Percentiles rank a stretch among this genome's conserved stretches.
phyloP scores from a whole-genome alignment of 2,888 invertebrate species.

The Apodemia mormo region DNA sequence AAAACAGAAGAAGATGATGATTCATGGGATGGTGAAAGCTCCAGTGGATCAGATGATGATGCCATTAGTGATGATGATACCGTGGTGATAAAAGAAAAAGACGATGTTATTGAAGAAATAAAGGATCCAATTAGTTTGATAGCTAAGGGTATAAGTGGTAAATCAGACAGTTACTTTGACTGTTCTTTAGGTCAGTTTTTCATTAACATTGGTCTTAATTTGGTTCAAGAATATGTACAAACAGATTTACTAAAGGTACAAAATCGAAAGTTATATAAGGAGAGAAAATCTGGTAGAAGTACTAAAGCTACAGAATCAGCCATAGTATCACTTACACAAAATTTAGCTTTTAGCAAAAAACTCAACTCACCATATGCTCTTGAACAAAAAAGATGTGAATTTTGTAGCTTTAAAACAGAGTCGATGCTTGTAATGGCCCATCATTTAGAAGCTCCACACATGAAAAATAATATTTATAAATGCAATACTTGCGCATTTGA shows the following conservation, averaged over 20 bases:
- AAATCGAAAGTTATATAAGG: constrained; percentile 91
- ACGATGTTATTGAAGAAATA: constrained; percentile 76
- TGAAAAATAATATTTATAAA: constrained; percentile 92
- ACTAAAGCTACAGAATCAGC: constrained; percentile 89
- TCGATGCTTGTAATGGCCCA: constrained; percentile 93
- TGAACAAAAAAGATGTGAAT: constrained; percentile 91
- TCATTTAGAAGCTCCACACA: constrained; percentile 95
- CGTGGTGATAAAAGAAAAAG: constrained; percentile 81
- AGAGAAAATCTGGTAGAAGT: constrained; percentile 82
- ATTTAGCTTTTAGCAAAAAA: constrained; percentile 93
- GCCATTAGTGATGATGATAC: constrained; percentile 69
- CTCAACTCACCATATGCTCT: constrained; percentile 92
- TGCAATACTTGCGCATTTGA: constrained; percentile 94
- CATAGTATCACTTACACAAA: constrained; percentile 92
- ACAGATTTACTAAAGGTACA: constrained; percentile 94
- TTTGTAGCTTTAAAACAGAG: constrained; percentile 96
- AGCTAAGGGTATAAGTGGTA: constrained; percentile 71
- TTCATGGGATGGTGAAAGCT: constrained; percentile 83
- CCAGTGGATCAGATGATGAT: constrained; percentile 78
- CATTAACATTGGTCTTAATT: constrained; percentile 94
- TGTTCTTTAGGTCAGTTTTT: constrained; percentile 95
- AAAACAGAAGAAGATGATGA: constrained; percentile 79
- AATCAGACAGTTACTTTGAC: constrained; percentile 89
- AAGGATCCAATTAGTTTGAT: constrained; percentile 70
- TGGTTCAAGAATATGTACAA: constrained; percentile 97